Evolutionary conservation across 2,888 invertebrate species (phyloP).

Genomic region (Nomada ferruginata): DNA sequence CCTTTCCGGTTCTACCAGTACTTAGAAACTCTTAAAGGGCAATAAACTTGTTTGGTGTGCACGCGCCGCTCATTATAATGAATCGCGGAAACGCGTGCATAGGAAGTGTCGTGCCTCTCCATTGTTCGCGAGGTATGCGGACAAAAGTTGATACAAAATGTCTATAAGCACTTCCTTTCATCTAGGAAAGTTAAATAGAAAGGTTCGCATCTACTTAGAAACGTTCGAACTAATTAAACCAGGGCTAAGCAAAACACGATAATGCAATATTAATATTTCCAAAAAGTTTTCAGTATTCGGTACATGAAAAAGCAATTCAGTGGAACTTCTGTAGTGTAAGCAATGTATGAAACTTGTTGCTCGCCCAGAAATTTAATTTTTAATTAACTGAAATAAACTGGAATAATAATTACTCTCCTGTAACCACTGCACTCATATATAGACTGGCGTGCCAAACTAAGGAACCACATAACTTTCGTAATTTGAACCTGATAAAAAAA

Average conservation of each 20-base stretch:
- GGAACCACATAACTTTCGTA: no score
- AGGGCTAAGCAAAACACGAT: no score
- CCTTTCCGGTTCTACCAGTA: constrained; percentile 57
- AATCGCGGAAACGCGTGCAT: constrained; percentile 64
- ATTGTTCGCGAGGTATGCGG: constrained; percentile 7
- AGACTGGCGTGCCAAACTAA: no score
- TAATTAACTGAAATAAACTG: not conserved
- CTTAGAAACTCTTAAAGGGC: constrained; percentile 75
- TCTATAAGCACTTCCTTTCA: no score
- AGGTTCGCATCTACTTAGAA: not conserved
- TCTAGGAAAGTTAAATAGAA: not conserved
- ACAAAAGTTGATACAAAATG: not conserved
- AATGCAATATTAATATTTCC: not conserved
- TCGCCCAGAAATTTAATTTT: not conserved
- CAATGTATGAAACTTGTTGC: constrained; percentile 16
- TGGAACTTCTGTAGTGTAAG: not conserved
- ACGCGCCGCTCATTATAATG: constrained; percentile 78
- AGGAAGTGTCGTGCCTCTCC: constrained; percentile 43
- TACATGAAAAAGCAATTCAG: not conserved
- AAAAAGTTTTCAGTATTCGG: not conserved
- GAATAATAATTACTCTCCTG: no score
- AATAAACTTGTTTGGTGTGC: constrained; percentile 78
- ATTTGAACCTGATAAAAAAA: no score
- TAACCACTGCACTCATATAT: no score
- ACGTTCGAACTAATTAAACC: no score